Percentiles rank a stretch among this genome's conserved stretches.
Evolutionary conservation across 2,888 invertebrate genomes (phyloP).

Genomic region (Meiosimyza platycephala): DNA sequence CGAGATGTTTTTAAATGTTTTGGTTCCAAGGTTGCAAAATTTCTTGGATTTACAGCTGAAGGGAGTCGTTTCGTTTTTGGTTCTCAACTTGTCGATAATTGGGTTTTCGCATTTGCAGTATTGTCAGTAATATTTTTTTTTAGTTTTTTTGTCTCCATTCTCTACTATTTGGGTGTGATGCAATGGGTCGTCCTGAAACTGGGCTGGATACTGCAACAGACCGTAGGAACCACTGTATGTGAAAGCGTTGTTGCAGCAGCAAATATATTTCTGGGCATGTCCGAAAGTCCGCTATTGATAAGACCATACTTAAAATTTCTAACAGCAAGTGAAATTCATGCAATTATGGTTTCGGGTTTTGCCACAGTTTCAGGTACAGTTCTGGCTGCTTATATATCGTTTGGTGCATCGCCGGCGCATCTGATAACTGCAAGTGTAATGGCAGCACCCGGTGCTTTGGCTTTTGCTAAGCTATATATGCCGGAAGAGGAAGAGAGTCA

Average conservation of each 20-base stretch:
- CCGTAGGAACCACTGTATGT: slow-evolving; percentile 65
- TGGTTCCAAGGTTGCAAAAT: too few species aligned
- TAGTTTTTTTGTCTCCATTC: slow-evolving; percentile 85
- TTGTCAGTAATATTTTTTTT: slow-evolving; percentile 93
- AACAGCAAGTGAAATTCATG: slow-evolving; percentile 90
- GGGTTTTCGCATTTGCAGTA: slow-evolving; percentile 87
- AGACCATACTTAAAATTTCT: slow-evolving; percentile 81
- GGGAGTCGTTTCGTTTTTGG: too few species aligned
- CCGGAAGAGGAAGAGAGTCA: slow-evolving; percentile 80
- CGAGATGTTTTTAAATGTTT: too few species aligned
- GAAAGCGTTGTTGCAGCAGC: slow-evolving; percentile 93
- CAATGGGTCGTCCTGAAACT: slow-evolving; percentile 76
- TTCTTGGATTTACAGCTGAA: too few species aligned
- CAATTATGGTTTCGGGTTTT: slow-evolving; percentile 92
- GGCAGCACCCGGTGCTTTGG: slow-evolving; percentile 94
- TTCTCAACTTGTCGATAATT: slow-evolving; percentile 50
- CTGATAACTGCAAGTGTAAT: slow-evolving; percentile 92
- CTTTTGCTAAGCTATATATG: slow-evolving; percentile 87
- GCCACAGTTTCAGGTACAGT: slow-evolving; percentile 94
- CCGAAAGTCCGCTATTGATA: slow-evolving; percentile 88
- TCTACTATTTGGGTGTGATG: slow-evolving; percentile 89
- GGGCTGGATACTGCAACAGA: too few species aligned
- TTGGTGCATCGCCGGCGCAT: slow-evolving; percentile 87
- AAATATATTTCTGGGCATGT: slow-evolving; percentile 92
- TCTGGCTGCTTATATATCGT: slow-evolving; percentile 88